Evolutionary conservation across 2,888 invertebrate species (phyloP).

Genomic region (Ecliptopera silaceata): DNA sequence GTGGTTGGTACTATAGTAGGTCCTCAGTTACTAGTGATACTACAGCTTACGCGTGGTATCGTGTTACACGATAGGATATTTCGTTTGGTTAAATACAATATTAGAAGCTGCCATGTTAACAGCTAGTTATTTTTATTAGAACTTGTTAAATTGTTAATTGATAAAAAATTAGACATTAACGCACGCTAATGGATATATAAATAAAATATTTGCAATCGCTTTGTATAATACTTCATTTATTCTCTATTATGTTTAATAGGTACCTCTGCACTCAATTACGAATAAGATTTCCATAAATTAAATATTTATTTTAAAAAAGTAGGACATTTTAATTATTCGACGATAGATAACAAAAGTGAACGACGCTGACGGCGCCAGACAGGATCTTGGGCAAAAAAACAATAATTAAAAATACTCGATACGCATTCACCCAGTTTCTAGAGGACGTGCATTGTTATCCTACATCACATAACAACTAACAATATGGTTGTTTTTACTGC

Average conservation of each 20-base stretch:
- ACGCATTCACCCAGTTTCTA: conserved; percentile 28
- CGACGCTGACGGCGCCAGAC: not conserved
- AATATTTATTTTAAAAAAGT: not conserved
- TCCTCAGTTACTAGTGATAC: not conserved
- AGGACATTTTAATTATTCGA: not conserved
- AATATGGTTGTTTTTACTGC: conserved; percentile 14
- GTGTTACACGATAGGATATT: conserved; percentile 6
- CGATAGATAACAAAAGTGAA: not conserved
- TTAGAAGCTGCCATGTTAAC: not conserved
- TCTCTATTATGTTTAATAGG: too few relatives aligned
- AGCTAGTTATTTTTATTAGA: not conserved
- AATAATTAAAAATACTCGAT: conserved; percentile 11
- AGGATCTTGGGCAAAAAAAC: conserved; percentile 20
- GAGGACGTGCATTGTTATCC: conserved; percentile 24
- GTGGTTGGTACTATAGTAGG: not conserved
- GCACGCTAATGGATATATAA: not conserved
- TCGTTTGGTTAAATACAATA: not conserved
- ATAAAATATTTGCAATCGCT: too few relatives aligned
- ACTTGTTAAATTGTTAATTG: not conserved
- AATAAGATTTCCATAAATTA: too few relatives aligned
- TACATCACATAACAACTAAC: conserved; percentile 4
- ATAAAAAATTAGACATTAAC: not conserved
- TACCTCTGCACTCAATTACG: too few relatives aligned
- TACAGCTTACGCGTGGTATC: conserved; percentile 5
- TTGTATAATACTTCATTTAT: too few relatives aligned